Evolutionary conservation across 2,797 vertebrate species (phyloP), one percentile per base, ranked within the genome.

Genomic region (Fundulus diaphanus): DNA sequence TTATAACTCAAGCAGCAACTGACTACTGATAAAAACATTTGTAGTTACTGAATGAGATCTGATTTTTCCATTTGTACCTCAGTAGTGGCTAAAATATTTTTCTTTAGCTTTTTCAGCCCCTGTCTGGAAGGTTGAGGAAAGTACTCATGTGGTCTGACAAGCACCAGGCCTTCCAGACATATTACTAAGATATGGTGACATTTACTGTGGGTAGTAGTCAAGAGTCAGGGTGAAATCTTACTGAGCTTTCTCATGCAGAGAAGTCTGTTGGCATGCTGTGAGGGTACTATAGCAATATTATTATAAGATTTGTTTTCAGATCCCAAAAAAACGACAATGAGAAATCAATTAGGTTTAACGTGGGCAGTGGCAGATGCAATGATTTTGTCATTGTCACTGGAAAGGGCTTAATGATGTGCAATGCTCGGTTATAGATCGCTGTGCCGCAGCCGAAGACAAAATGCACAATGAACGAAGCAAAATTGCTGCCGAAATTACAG

Each of bases 151-250:
- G 61, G 33, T 54, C 33, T 87, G 86, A 89, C 87, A 85, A 80
- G 76, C n/a, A 3, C 72, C 3, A 40, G 59, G 46, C 75, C 78
- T 72, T 46, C 35, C 65, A 74, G 74, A 78, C 83, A 82, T 85
- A 84, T 92, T 89, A 90, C 78, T 77, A 77, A 70, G 72, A 83
- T 75, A 61, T 49, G 67, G 74, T 81, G 87, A 86, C 77, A 82
- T 88, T 85, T 69, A 51, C 68, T 49, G 69, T 74, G 76, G 68
- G 77, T 68, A 65, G 37, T 49, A 20, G 83, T 76, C 76, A 79
- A 57, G 57, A 82, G 82, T 89, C 69, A 24, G 72, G 70, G 29
- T 16, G 56, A 68, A 84, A 68, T 49, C 56, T 75, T 59, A 31
- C 56, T 65, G 49, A 82, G 70, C 59, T 49, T 72, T 72, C 69